Conservation (phyloP, 92 coral and sea anemone species). For the Paragorgia papillata region DNA sequence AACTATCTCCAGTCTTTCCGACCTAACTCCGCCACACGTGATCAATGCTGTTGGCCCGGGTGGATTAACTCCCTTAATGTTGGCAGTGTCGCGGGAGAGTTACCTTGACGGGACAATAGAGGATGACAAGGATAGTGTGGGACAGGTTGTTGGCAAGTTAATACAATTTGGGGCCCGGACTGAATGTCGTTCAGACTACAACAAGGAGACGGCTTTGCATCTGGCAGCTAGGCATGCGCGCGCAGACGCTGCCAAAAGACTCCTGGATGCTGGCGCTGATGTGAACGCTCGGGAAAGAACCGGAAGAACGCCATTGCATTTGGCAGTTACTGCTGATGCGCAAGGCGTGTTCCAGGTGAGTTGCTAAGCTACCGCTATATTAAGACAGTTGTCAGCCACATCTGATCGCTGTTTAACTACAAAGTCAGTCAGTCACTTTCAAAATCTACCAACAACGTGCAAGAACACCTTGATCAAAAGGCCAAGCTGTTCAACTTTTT, state of each 20-base stretch:
- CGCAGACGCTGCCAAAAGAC: slow-evolving; percentile 94
- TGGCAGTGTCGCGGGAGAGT: slow-evolving; percentile 86
- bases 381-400: too few species aligned
- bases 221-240: slow-evolving; percentile 96
- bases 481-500: too few species aligned
- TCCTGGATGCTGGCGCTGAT: slow-evolving; percentile 92
- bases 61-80: slow-evolving; percentile 89
- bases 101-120: slow-evolving; percentile 81
- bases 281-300: slow-evolving; percentile 87
- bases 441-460: too few species aligned
- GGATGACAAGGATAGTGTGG: slow-evolving; percentile 96
- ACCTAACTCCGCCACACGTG: slow-evolving; percentile 91
- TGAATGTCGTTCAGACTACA: slow-evolving; percentile 66
- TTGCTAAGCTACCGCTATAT: neutral
- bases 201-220: slow-evolving; percentile 87
- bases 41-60: slow-evolving; percentile 96
- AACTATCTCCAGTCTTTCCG: slow-evolving; percentile 66
- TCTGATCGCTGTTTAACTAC: too few species aligned
- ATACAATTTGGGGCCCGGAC: slow-evolving; percentile 82
- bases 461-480: too few species aligned
- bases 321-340: slow-evolving; percentile 96
- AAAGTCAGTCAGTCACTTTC: too few species aligned
- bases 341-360: slow-evolving; percentile 99
- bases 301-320: slow-evolving; percentile 91
- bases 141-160: slow-evolving; percentile 77